Base-by-base conservation (phyloP, 35 echinoderm and acorn worm species). In the Acanthaster planci region DNA sequence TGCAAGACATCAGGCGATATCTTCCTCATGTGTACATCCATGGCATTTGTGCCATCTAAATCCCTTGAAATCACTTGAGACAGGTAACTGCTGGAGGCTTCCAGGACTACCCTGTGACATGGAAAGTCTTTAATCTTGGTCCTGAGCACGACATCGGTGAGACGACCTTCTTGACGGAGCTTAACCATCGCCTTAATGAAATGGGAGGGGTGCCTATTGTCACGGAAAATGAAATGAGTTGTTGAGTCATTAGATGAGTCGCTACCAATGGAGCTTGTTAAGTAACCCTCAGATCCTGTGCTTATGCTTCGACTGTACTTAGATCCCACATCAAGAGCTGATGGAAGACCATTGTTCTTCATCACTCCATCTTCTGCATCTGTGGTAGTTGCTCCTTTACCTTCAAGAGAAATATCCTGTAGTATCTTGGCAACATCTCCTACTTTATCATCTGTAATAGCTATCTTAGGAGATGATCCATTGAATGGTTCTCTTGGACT, bases 11-110 rank as follows among this genome's bases (percentile, higher is more conserved):
- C 93, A n/a, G 93, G 23, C 23, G 80, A 42, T 12, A 95, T 76
- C 40, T 82, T 87, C 64, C 86, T 95, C 15, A 95, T 78, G 77
- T 90, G 88, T 17, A 95, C 89, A 44, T 95, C 93, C 93, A 95
- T 95, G 55, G 82, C 59, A 37, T 84, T 87, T 4, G 84, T 83
- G 39, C 81, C 84, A 32, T 90, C 87, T 2, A 91, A 51, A 38
- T 95, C 88, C 55, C 75, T 55, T 18, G 79, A 87, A 52, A 83
- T 86, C 9, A 86, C 84, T 21, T 78, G 82, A 27, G 80, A 87
- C 27, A 87, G 89, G 57, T 88, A 88, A 15, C 82, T 26, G 78
- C 93, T 95, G 26, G 84, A 84, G 5, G 85, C 86, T 53, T 95
- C 89, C 0, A 95, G 68, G 12, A 95, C 51, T 17, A 95, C 77